Evolutionary conservation across 2,888 invertebrate genomes (phyloP), one percentile per base, ranked within the genome.

Genomic region (Eubasilissa splendida): DNA sequence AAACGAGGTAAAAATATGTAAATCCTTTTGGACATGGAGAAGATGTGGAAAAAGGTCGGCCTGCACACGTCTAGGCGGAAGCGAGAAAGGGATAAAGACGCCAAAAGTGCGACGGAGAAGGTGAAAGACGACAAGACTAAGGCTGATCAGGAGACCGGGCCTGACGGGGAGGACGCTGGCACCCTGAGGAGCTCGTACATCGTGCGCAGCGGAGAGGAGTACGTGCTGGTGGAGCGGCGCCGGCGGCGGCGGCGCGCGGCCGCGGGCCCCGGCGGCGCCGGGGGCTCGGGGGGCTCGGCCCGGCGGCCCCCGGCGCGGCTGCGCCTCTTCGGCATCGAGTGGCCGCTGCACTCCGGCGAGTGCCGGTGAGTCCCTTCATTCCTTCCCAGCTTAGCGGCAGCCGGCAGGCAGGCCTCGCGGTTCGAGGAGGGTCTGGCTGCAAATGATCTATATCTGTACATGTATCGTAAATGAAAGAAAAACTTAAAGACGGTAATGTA

Each of bases 21-120:
- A 14, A 70, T 33, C 42, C 5, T 63, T 33, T 63, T 59, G 65
- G 33, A 56, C 10, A 89, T 90, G 91, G 90, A 91, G 90, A 91
- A 90, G 88, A 90, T 91, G 89, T 90, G 90, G 90, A 90, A 90
- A 87, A 88, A 90, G 85, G 90, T 91, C 85, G 91, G 91, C 87
- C 90, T 91, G 88, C 91, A 90, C 89, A 90, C 91, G 89, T 90
- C 91, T 88, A 90, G 90, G 79, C 90, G 90, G 88, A 91, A 91
- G 89, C 89, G 90, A 89, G 90, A 90, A 88, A 75, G 80, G 65
- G 82, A 84, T 52, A 81, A 81, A 65, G 79, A 78, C 56, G 59
- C 42, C 68, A 76, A 80, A 52, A 74, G 53, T 88, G 87, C 88
- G 88, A 84, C 84, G 88, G 84, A 84, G 87, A 75, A 89, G 89